Evolutionary conservation across 1,140 invertebrate genomes (phyloP), one percentile per base, ranked within the genome.

Genomic region (Eupristina koningsbergeri): DNA sequence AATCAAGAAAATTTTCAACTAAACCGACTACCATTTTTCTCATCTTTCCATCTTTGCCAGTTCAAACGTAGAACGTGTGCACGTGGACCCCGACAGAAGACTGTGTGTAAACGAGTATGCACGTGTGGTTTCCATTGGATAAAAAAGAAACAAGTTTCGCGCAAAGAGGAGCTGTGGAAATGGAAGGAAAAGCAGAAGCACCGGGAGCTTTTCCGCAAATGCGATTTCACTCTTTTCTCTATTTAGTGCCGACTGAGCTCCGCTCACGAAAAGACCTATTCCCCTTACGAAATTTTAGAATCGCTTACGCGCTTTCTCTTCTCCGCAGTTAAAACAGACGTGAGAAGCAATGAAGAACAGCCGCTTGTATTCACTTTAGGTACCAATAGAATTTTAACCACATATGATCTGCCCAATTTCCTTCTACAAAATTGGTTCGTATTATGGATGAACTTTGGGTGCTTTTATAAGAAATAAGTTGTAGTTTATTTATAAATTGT

Each of bases 121-220:
- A 34, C 61, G n/a, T 31, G 61, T 64, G n/a, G n/a, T n/a, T 61
- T n/a, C n/a, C 29, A 64, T 64, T 34, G 31, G 9, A 34, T 64
- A 34, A 64, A 29, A 64, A 64, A 64, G 29, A 34, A 64, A 17
- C 86, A 88, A 88, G 86, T 85, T 86, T 87, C 64, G 84, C 13
- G 47, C 50, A 82, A 67, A 76, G 45, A 63, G 2, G 22, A 41
- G 29, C 9, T 26, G 45, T 45, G 11, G 41, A 7, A 41, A 19
- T 26, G 26, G 45, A 19, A 26, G 64, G 8, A 63, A 11, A 7
- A 41, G 29, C 9, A 58, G 45, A 19, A 26, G 64, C 13, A 63
- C 69, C 36, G 15, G 31, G 29, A 50, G 76, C 76, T 71, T 83
- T 83, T 69, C 31, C 74, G 61, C 64, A 71, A 80, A 84, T 73